phyloP scores from a whole-genome alignment of 2,113 vertebrate genomes.

The Albula glossodonta region DNA sequence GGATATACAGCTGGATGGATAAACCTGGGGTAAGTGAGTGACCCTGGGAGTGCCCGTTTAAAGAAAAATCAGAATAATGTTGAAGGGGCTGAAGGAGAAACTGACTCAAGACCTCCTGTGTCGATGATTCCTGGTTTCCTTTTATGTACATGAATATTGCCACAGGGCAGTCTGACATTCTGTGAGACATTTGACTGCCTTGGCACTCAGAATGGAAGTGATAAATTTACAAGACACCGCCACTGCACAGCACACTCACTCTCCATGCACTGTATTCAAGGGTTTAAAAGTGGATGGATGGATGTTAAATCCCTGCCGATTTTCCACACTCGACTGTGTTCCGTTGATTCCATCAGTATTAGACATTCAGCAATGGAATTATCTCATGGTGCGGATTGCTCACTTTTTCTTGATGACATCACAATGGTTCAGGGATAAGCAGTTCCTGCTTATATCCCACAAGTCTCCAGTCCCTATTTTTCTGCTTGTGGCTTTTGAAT shows the following conservation, averaged over 20 bases:
- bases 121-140: neutral
- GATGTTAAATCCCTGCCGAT: neutral
- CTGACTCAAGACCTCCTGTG: neutral
- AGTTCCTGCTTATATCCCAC: neutral
- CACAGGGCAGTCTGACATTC: neutral
- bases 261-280: neutral
- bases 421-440: neutral
- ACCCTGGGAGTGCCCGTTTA: neutral
- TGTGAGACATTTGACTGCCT: neutral
- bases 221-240: neutral
- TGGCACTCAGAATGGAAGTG: neutral
- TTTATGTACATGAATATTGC: neutral
- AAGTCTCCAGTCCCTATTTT: neutral
- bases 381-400: neutral
- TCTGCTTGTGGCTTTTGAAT: neutral
- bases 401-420: neutral
- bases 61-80: neutral
- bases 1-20: neutral
- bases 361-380: neutral
- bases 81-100: neutral
- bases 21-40: neutral
- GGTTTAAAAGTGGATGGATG: neutral
- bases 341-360: neutral
- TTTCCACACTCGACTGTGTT: neutral
- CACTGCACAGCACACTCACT: neutral